Evolutionary conservation across 30 jellyfish, hydroid and myxozoan species (phyloP).

Genomic region (Turritopsis rubra): DNA sequence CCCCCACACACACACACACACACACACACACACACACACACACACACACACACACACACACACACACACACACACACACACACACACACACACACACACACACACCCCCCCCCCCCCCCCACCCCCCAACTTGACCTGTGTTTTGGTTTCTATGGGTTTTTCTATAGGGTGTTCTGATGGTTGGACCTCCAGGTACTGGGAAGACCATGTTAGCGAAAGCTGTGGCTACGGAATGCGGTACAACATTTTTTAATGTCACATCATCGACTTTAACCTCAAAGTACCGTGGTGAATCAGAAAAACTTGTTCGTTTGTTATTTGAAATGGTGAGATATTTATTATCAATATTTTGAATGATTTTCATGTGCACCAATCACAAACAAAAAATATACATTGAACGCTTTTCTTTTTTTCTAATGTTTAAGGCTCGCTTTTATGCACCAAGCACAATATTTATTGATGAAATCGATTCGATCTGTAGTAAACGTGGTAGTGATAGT

Average conservation of each 20-base stretch:
- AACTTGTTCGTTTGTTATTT: slow-evolving; percentile 82
- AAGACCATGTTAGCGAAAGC: slow-evolving; percentile 98
- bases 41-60: too few species aligned
- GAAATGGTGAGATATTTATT: slow-evolving; percentile 75
- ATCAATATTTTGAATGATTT: neutral
- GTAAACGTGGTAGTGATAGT: slow-evolving; percentile 84
- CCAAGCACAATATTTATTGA: slow-evolving; percentile 96
- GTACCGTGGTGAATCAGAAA: slow-evolving; percentile 95
- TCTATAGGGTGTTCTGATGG: slow-evolving; percentile 92
- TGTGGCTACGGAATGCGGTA: slow-evolving; percentile 96
- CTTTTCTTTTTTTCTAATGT: neutral
- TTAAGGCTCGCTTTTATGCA: slow-evolving; percentile 94
- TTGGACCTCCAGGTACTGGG: slow-evolving; percentile 99
- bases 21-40: too few species aligned
- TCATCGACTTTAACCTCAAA: slow-evolving; percentile 92
- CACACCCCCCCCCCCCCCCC: too few species aligned
- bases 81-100: too few species aligned
- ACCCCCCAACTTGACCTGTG: too few species aligned
- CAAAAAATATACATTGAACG: too few species aligned
- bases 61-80: too few species aligned
- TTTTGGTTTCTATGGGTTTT: neutral
- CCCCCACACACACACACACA: neutral
- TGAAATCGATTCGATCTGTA: slow-evolving; percentile 90
- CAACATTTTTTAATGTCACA: slow-evolving; percentile 93
- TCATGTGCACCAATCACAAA: too few species aligned